Conservation (phyloP, 2,888 invertebrate species). For the Ellobium chinense region DNA sequence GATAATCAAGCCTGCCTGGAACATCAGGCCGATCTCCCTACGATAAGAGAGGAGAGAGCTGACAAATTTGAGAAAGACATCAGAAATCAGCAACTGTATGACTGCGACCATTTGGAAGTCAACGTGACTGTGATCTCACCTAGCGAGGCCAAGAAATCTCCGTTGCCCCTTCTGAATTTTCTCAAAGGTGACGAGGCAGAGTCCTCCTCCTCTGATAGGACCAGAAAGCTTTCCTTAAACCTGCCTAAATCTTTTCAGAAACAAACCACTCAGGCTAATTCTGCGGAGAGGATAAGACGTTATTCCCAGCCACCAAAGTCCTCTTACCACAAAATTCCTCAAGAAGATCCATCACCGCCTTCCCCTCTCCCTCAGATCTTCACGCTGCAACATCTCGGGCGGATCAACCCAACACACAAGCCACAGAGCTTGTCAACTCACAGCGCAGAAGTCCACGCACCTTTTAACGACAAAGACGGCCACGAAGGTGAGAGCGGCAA, state of each 20-base stretch:
- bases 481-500: background rate
- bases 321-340: conserved; percentile 32
- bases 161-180: conserved; percentile 10
- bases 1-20: background rate
- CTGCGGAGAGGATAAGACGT: background rate
- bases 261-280: background rate
- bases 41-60: background rate
- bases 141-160: conserved; percentile 2
- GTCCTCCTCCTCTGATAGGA: background rate
- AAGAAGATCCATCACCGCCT: conserved; percentile 27
- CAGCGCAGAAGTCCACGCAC: conserved; percentile 32
- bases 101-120: conserved; percentile 17
- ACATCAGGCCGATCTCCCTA: background rate
- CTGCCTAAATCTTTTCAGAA: background rate
- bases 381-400: conserved; percentile 6
- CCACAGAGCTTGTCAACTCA: background rate
- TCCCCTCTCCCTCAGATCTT: conserved; percentile 10
- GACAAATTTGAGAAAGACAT: background rate
- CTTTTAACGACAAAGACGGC: background rate
- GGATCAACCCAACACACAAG: background rate
- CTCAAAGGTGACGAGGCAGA: background rate
- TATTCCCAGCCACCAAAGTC: conserved; percentile 34
- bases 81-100: conserved; percentile 19
- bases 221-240: conserved; percentile 29
- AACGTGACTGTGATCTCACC: conserved; percentile 29